phyloP scores from a whole-genome alignment of 2,888 invertebrate species.

The Elegia similella region DNA sequence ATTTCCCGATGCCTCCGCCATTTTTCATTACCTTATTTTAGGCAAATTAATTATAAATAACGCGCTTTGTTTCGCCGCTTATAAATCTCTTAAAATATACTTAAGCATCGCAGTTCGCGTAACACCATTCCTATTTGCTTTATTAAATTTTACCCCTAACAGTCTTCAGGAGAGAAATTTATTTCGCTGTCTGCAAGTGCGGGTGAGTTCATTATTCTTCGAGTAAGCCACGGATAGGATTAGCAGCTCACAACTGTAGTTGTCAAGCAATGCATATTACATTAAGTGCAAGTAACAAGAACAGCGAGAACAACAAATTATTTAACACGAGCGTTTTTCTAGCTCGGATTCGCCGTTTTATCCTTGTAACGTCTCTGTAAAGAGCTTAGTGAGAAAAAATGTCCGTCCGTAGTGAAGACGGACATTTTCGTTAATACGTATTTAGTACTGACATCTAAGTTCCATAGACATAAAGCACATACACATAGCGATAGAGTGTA shows the following conservation, averaged over 20 bases:
- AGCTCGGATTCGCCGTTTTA: background rate
- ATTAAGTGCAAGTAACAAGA: constrained; percentile 14
- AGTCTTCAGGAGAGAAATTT: constrained; percentile 59
- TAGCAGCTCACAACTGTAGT: constrained; percentile 41
- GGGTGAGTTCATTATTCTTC: constrained; percentile 54
- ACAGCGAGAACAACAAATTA: constrained; percentile 1
- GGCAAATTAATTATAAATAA: constrained; percentile 64
- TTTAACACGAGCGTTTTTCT: constrained; percentile 12
- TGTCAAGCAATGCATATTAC: constrained; percentile 22
- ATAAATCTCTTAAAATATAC: constrained; percentile 67
- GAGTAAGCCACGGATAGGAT: constrained; percentile 55
- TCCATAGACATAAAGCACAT: too few species aligned
- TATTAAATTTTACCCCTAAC: constrained; percentile 66
- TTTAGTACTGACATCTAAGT: too few species aligned
- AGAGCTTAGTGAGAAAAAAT: constrained; percentile 6
- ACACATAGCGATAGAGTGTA: too few species aligned
- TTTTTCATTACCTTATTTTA: constrained; percentile 54
- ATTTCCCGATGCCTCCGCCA: constrained; percentile 35
- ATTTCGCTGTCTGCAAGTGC: constrained; percentile 58
- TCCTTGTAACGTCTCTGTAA: constrained; percentile 8
- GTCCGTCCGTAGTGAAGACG: constrained; percentile 17
- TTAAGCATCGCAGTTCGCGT: constrained; percentile 49
- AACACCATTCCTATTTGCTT: constrained; percentile 64
- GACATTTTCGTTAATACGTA: too few species aligned
- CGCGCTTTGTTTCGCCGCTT: constrained; percentile 50